Conservation (phyloP, 2,113 vertebrate species). For the Corynorhinus townsendii region DNA sequence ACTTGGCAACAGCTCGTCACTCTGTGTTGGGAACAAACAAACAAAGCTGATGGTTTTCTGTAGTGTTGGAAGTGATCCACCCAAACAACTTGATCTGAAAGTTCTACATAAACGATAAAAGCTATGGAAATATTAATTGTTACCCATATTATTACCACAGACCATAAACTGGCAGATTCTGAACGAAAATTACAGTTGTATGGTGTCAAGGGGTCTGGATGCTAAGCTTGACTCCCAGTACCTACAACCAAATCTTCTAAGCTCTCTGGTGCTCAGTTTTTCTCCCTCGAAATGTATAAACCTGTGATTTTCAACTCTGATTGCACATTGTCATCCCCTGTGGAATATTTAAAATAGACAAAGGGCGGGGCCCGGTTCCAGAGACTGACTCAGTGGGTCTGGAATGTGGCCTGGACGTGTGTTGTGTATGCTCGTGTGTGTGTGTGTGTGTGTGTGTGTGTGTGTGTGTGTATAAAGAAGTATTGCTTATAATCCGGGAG, state of each 20-base stretch:
- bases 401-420: not conserved
- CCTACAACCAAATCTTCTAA: not conserved
- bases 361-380: not conserved
- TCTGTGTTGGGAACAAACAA: not conserved
- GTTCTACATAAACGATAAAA: not conserved
- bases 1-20: not conserved
- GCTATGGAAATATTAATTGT: not conserved
- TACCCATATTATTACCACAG: not conserved
- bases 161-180: not conserved
- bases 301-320: not conserved
- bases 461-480: not conserved
- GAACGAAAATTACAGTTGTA: not conserved
- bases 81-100: not conserved
- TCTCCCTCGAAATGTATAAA: not conserved
- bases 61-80: not conserved
- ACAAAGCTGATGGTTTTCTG: not conserved
- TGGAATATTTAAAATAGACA: not conserved
- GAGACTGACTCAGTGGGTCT: not conserved
- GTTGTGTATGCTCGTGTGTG: not conserved
- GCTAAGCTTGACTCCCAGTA: not conserved
- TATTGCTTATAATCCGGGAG: not conserved
- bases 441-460: fast-evolving
- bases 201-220: not conserved
- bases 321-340: not conserved
- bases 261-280: not conserved